Conservation (phyloP, 2,888 invertebrate genomes). For the Chrysomela aeneicollis region DNA sequence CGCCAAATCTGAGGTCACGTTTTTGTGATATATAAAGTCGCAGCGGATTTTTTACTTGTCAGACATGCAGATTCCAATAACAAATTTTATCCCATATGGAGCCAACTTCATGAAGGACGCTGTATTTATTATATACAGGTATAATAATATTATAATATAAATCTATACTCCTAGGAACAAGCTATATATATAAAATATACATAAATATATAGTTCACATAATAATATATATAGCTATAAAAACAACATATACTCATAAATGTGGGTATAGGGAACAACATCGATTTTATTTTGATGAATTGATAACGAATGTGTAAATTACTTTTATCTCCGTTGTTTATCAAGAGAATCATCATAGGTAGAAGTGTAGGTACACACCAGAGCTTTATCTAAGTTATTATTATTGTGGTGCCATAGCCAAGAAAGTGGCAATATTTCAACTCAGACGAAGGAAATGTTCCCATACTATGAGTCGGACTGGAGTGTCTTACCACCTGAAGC, state of each 20-base stretch:
- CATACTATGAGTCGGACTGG: constrained; percentile 82
- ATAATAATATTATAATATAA: no score
- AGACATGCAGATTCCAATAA: no score
- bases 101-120: no score
- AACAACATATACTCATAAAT: not conserved
- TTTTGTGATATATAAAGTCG: no score
- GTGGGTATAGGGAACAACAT: not conserved
- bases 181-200: no score
- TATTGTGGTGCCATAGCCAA: not conserved
- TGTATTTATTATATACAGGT: no score
- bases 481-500: constrained; percentile 86
- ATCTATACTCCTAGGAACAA: no score
- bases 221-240: not conserved
- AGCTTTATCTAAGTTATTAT: constrained; percentile 13
- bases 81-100: no score
- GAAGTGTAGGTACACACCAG: not conserved
- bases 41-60: no score
- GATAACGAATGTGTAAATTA: constrained; percentile 46
- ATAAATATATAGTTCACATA: no score
- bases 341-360: constrained; percentile 20
- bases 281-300: constrained; percentile 35
- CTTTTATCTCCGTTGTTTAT: constrained; percentile 49
- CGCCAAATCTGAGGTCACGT: no score
- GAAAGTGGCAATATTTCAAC: constrained; percentile 21
- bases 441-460: constrained; percentile 61